Percentiles rank a stretch among this genome's conserved stretches.
Evolutionary conservation across 2,113 vertebrate genomes (phyloP).

Genomic region (Argyrosomus japonicus): DNA sequence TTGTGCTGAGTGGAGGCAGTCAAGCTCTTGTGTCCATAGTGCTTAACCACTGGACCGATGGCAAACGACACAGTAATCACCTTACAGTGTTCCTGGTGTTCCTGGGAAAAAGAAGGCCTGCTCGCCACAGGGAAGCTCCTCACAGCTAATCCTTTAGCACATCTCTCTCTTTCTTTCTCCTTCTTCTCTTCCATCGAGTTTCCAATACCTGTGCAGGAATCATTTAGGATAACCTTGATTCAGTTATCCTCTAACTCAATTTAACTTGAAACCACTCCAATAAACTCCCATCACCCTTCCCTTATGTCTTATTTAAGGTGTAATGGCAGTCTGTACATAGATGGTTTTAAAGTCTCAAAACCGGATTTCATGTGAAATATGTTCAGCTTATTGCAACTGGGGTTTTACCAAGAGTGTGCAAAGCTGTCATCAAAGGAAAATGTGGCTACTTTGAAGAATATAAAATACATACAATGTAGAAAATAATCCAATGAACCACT

Average conservation of each 20-base stretch:
- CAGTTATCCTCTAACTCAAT: slow-evolving; percentile 20
- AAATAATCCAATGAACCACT: too few relatives aligned
- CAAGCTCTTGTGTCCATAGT: slow-evolving; percentile 79
- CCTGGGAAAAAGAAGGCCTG: slow-evolving; percentile 69
- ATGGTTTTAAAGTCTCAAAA: not conserved
- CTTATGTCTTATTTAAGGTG: not conserved
- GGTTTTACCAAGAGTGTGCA: not conserved
- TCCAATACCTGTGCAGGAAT: slow-evolving; percentile 41
- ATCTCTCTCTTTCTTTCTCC: slow-evolving; percentile 52
- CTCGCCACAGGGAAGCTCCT: slow-evolving; percentile 80
- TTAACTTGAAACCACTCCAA: not conserved
- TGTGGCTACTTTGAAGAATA: too few relatives aligned
- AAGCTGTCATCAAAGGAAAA: too few relatives aligned
- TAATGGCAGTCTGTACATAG: not conserved
- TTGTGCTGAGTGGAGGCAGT: slow-evolving; percentile 72
- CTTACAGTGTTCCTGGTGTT: slow-evolving; percentile 84
- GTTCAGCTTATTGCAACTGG: too few relatives aligned
- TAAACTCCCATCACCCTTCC: not conserved
- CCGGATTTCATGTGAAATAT: not conserved
- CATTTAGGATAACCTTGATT: slow-evolving; percentile 20
- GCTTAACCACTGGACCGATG: slow-evolving; percentile 83
- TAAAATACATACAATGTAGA: too few relatives aligned
- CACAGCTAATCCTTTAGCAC: slow-evolving; percentile 79
- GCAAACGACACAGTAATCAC: slow-evolving; percentile 87
- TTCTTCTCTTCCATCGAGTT: slow-evolving; percentile 6